Conservation (phyloP, 2,113 vertebrate species). For the Pholis gunnellus region DNA sequence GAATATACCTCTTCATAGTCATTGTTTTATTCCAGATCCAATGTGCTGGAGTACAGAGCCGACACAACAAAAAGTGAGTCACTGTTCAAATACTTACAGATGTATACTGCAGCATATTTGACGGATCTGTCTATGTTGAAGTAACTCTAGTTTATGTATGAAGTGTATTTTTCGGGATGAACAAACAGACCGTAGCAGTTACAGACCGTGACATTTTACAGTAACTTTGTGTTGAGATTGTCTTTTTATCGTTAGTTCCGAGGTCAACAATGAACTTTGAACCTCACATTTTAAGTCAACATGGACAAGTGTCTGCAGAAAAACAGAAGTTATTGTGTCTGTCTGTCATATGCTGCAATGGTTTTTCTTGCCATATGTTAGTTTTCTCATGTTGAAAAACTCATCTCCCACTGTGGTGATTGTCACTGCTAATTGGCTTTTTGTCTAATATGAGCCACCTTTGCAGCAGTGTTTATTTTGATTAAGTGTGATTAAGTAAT, state of each 20-base stretch:
- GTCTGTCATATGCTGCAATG: background rate
- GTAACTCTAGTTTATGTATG: background rate
- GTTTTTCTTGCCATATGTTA: background rate
- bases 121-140: background rate
- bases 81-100: constrained; percentile 5
- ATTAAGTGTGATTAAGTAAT: constrained; percentile 49
- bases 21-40: background rate
- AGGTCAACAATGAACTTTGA: background rate
- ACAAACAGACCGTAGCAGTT: background rate
- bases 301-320: background rate
- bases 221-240: background rate
- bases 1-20: background rate
- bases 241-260: background rate
- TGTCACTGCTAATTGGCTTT: constrained; percentile 36
- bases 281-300: background rate
- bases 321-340: background rate
- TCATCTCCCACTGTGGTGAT: constrained; percentile 1
- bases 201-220: background rate
- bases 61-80: constrained; percentile 14
- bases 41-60: background rate
- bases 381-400: constrained; percentile 17
- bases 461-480: constrained; percentile 39
- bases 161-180: background rate
- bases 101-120: background rate
- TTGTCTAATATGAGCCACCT: constrained; percentile 39